Evolutionary conservation across 1,140 invertebrate species (phyloP), one percentile per base, ranked within the genome.

Genomic region (Myzus persicae): DNA sequence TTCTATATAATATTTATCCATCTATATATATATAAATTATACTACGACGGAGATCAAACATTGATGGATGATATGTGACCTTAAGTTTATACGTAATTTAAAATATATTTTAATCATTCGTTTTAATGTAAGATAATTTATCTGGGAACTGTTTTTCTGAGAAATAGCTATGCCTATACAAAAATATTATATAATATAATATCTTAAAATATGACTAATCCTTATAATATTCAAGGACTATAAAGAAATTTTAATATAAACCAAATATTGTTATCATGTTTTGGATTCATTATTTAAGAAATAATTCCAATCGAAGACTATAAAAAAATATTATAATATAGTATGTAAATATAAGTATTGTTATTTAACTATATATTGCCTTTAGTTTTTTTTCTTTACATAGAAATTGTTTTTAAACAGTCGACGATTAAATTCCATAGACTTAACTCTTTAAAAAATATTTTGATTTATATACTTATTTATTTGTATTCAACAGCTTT

Each of bases 51-150:
- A 54, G 88, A 26, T 89, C 36, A 89, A 51, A 89, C 36, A 40
- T 89, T 89, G 46, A 89, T 89, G n/a, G 38, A 40, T 89, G 24
- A 89, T 89, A n/a, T 76, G n/a, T 76, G 36, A 89, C 36, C 46
- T 89, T 54, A 54, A 89, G 51, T 11, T 54, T 89, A 46, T 51
- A 89, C 8, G 46, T 89, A 89, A 89, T 89, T 48, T 48, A 88
- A 54, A 40, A 89, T 11, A 26, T 42, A n/a, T 46, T 87, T 87
- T 87, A 46, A 46, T 46, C 42, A 46, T 87, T 44, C 14, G 11
- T 51, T 38, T 89, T 89, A 89, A 48, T 89, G 44, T 42, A 42
- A 9, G 38, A 42, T 82, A 11, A 84, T 84, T 4, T 85, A 42
- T 85, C 42, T 42, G 7, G 1, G 82, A 84, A 42, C 42, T 84